These are phyloP conservation scores for Papilio xuthus DNA, from an alignment of 1,140 invertebrate species.

Conservation along the genomic window DNA sequence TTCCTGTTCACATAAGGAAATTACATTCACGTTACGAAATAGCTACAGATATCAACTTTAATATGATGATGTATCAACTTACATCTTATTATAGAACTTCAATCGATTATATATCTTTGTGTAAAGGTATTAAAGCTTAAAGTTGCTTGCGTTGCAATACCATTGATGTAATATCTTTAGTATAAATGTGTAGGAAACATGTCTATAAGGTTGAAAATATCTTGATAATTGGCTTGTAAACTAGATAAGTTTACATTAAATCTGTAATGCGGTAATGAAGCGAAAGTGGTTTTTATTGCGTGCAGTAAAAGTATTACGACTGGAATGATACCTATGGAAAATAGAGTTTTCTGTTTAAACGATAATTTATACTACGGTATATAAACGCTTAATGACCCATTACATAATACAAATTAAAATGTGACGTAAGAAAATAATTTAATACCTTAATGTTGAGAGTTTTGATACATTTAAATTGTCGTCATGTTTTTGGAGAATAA, in stretches of 20 bases:
- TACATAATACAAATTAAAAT: neutral
- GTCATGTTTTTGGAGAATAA: too few species aligned
- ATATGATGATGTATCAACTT: constrained; percentile 16
- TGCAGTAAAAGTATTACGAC: constrained; percentile 17
- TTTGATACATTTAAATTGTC: neutral
- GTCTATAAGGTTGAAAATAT: constrained; percentile 9
- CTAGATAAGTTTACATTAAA: constrained; percentile 17
- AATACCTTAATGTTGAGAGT: too few species aligned
- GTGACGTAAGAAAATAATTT: neutral
- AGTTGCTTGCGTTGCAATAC: neutral
- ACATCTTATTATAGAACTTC: neutral
- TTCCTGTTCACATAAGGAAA: constrained; percentile 31
- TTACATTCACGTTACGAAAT: constrained; percentile 17
- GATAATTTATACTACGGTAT: neutral
- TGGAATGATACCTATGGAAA: constrained; percentile 15
- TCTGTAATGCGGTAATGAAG: constrained; percentile 17
- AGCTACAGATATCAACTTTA: constrained; percentile 14
- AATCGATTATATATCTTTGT: neutral
- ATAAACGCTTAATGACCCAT: neutral
- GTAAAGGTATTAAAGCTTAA: neutral
- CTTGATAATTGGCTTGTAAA: neutral
- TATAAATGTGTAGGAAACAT: neutral
- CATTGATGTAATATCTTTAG: neutral
- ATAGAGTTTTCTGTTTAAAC: neutral
- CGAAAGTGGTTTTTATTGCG: constrained; percentile 24